Evolutionary conservation across 2,888 invertebrate species (phyloP).

Genomic region (Caenorhabditis japonica): DNA sequence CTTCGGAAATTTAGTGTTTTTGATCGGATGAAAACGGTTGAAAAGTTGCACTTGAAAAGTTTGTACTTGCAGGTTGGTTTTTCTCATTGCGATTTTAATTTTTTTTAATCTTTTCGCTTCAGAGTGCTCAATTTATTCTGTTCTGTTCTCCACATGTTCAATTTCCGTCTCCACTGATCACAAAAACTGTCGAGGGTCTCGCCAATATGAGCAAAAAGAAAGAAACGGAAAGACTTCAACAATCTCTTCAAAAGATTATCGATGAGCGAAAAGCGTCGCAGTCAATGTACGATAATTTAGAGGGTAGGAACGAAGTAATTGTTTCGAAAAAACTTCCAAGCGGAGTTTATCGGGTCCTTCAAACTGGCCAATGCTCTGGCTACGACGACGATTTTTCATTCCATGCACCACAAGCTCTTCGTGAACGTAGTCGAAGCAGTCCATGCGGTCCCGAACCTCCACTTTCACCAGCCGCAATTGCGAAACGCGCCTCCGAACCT

Average conservation of each 20-base stretch:
- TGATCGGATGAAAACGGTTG: constrained; percentile 46
- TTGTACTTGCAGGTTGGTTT: constrained; percentile 41
- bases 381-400: constrained; percentile 62
- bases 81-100: too few species aligned
- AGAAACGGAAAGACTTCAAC: constrained; percentile 39
- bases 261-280: constrained; percentile 24
- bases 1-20: constrained; percentile 60
- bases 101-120: too few species aligned
- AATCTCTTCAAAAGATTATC: constrained; percentile 25
- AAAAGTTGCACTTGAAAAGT: constrained; percentile 53
- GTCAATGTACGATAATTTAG: constrained; percentile 41
- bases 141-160: constrained; percentile 14
- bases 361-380: constrained; percentile 45
- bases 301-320: not conserved
- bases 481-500: constrained; percentile 57
- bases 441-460: constrained; percentile 48
- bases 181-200: constrained; percentile 37
- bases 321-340: constrained; percentile 36
- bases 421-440: constrained; percentile 53
- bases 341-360: constrained; percentile 54
- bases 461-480: not conserved
- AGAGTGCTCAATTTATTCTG: constrained; percentile 30
- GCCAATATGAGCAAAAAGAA: constrained; percentile 37
- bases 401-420: constrained; percentile 46
- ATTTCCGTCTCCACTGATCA: constrained; percentile 15